Conservation (phyloP, 2,888 invertebrate genomes). For the Acleris cristana region DNA sequence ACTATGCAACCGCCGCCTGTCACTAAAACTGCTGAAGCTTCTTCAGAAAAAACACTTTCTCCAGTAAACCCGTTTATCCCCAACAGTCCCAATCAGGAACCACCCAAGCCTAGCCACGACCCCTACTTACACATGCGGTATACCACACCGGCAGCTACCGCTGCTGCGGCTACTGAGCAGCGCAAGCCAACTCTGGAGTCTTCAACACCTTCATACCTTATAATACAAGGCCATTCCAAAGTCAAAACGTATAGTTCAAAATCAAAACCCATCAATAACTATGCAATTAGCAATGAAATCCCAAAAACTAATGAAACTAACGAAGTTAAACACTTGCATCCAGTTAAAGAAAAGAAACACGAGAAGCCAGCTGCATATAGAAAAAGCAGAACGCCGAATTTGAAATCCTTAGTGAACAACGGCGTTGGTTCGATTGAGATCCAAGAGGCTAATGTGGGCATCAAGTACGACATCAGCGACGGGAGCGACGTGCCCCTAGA, state of each 20-base stretch:
- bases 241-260: constrained; percentile 92
- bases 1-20: constrained; percentile 85
- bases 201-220: constrained; percentile 87
- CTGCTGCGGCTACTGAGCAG: constrained; percentile 53
- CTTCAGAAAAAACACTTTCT: constrained; percentile 50
- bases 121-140: constrained; percentile 76
- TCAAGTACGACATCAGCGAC: constrained; percentile 83
- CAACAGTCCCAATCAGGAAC: constrained; percentile 51
- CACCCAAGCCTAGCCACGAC: constrained; percentile 63
- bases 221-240: constrained; percentile 93
- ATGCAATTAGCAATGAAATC: constrained; percentile 77
- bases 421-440: constrained; percentile 81
- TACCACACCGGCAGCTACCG: constrained; percentile 79
- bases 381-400: constrained; percentile 64
- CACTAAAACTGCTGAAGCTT: constrained; percentile 52
- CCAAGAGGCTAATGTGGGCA: constrained; percentile 83
- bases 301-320: constrained; percentile 76
- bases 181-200: constrained; percentile 70
- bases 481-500: constrained; percentile 80
- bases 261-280: constrained; percentile 67
- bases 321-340: constrained; percentile 84
- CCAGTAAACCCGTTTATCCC: constrained; percentile 56
- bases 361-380: constrained; percentile 55
- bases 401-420: constrained; percentile 67
- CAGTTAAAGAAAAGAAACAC: constrained; percentile 64